Evolutionary conservation across 2,888 invertebrate genomes (phyloP).

Genomic region (Phania funesta): DNA sequence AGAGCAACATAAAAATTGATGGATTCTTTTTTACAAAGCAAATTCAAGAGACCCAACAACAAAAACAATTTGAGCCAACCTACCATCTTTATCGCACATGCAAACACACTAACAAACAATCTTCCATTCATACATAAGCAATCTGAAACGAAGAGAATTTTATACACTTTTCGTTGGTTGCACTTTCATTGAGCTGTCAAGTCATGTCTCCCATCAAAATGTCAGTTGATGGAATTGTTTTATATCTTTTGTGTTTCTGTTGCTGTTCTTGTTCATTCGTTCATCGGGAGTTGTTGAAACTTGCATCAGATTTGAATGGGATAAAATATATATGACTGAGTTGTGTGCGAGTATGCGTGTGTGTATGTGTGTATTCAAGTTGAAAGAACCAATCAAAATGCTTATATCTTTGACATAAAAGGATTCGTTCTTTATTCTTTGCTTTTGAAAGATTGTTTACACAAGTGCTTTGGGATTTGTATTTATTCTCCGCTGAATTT

Average conservation of each 20-base stretch:
- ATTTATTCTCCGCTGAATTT: conserved; percentile 9
- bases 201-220: conserved; percentile 65
- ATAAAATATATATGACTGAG: no score
- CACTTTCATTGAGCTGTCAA: conserved; percentile 75
- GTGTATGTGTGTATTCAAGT: not conserved
- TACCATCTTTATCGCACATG: conserved; percentile 38
- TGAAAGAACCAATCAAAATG: conserved; percentile 66
- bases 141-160: conserved; percentile 13
- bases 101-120: conserved; percentile 18
- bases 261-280: conserved; percentile 13
- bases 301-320: conserved; percentile 11
- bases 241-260: conserved; percentile 5
- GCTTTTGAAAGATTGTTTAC: conserved; percentile 41
- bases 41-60: conserved; percentile 17
- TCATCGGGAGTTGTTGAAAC: conserved; percentile 1
- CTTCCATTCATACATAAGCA: not conserved
- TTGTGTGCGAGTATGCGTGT: not conserved
- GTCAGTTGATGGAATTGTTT: conserved; percentile 67
- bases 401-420: conserved; percentile 63
- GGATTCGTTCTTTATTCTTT: conserved; percentile 48
- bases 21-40: conserved; percentile 47
- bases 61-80: conserved; percentile 27
- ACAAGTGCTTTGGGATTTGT: conserved; percentile 48
- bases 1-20: conserved; percentile 63
- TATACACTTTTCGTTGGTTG: conserved; percentile 65